Percentiles rank a stretch among this genome's conserved stretches.
Conservation (phyloP, 2,113 vertebrate species). For the Cephalopterus ornatus region DNA sequence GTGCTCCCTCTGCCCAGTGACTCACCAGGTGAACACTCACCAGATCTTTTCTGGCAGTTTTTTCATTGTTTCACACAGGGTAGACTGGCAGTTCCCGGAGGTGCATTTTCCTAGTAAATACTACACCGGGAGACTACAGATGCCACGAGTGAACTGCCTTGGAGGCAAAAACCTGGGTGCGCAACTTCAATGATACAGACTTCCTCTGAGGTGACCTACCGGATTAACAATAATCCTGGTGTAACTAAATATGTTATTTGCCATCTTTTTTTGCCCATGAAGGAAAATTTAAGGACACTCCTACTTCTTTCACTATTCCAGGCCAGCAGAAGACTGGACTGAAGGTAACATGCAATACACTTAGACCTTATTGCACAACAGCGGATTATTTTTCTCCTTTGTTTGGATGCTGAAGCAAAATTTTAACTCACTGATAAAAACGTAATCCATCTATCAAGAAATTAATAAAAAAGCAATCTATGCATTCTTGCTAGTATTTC, state of each 20-base stretch:
- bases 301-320: neutral
- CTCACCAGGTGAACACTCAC: neutral
- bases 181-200: neutral
- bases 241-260: constrained; percentile 19
- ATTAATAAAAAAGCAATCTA: neutral
- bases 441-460: neutral
- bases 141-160: neutral
- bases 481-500: neutral
- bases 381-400: neutral
- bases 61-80: neutral
- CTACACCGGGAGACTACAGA: neutral
- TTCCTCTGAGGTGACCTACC: neutral
- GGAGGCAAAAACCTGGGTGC: neutral
- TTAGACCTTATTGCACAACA: neutral
- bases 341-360: neutral
- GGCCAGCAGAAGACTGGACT: neutral
- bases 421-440: neutral
- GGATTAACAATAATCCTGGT: constrained; percentile 14
- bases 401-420: neutral
- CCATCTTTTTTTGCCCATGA: neutral
- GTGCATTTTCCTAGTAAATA: neutral
- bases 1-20: neutral
- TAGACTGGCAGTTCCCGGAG: neutral
- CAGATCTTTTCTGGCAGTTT: neutral
- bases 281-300: neutral